Evolutionary conservation across 2,797 vertebrate genomes (phyloP).

Genomic region (Arctocebus calabarensis): DNA sequence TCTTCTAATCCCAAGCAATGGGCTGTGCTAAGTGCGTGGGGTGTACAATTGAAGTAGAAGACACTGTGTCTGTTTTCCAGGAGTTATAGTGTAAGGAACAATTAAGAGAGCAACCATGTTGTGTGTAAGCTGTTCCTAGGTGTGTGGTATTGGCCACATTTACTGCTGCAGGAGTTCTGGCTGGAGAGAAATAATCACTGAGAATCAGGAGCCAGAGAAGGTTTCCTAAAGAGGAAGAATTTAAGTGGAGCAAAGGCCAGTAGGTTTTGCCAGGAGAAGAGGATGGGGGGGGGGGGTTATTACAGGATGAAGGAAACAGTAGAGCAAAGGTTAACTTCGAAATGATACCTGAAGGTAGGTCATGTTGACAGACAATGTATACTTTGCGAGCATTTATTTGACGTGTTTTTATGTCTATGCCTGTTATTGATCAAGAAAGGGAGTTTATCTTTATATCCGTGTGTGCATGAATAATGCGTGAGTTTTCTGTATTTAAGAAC

Average conservation of each 20-base stretch:
- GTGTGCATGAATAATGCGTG: background rate
- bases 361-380: background rate
- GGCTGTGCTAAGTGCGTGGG: background rate
- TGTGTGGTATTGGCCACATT: background rate
- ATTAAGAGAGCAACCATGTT: background rate
- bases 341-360: background rate
- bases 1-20: slow-evolving; percentile 21
- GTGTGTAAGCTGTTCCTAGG: slow-evolving; percentile 1
- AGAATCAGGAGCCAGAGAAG: slow-evolving; percentile 14
- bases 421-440: background rate
- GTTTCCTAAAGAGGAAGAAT: slow-evolving; percentile 57
- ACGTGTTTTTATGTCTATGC: background rate
- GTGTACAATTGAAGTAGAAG: background rate
- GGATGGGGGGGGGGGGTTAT: too few relatives aligned
- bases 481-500: slow-evolving; percentile 4
- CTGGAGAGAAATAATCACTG: slow-evolving; percentile 55
- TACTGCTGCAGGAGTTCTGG: slow-evolving; percentile 33
- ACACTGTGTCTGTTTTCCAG: slow-evolving; percentile 29
- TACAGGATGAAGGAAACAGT: background rate
- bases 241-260: background rate
- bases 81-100: slow-evolving; percentile 47
- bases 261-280: slow-evolving; percentile 26
- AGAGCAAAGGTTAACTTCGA: background rate
- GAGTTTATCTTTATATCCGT: background rate
- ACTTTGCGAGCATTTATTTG: slow-evolving; percentile 7